A percentile compares a stretch with the other conserved stretches of the same genome.
Evolutionary conservation across 2,888 invertebrate genomes (phyloP).

Genomic region (Drosophila affinis): DNA sequence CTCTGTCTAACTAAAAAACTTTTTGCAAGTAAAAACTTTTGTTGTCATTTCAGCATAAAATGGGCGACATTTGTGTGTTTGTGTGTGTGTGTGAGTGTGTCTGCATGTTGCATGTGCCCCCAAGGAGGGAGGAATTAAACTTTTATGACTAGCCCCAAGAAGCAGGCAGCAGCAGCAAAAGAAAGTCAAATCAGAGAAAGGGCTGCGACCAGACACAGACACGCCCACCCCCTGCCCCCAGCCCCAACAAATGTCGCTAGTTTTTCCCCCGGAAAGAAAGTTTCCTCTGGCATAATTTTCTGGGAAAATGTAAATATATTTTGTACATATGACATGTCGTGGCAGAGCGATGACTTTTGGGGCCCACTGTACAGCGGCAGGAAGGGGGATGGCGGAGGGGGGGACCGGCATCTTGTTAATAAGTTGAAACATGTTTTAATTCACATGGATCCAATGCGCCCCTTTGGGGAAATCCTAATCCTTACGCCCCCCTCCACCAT

Average conservation of each 20-base stretch:
- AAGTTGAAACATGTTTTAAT: constrained; percentile 75
- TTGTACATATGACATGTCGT: constrained; percentile 46
- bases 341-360: constrained; percentile 50
- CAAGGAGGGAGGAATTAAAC: constrained; percentile 46
- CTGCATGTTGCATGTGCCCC: constrained; percentile 63
- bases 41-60: constrained; percentile 67
- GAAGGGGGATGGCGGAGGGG: background rate
- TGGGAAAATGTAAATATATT: constrained; percentile 72
- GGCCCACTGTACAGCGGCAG: constrained; percentile 3
- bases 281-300: constrained; percentile 67
- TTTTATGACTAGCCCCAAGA: constrained; percentile 58
- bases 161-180: background rate
- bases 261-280: constrained; percentile 49
- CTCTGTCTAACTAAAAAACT: constrained; percentile 13
- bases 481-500: background rate
- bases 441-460: constrained; percentile 54
- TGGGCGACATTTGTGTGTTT: constrained; percentile 61
- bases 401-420: constrained; percentile 60
- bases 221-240: constrained; percentile 10
- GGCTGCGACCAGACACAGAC: constrained; percentile 4
- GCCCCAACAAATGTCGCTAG: constrained; percentile 55
- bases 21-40: constrained; percentile 60
- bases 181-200: background rate
- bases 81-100: constrained; percentile 52
- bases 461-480: background rate